These are phyloP conservation scores for Nymphalis io DNA, from an alignment of 1,140 invertebrate genomes.

Conservation along the genomic window DNA sequence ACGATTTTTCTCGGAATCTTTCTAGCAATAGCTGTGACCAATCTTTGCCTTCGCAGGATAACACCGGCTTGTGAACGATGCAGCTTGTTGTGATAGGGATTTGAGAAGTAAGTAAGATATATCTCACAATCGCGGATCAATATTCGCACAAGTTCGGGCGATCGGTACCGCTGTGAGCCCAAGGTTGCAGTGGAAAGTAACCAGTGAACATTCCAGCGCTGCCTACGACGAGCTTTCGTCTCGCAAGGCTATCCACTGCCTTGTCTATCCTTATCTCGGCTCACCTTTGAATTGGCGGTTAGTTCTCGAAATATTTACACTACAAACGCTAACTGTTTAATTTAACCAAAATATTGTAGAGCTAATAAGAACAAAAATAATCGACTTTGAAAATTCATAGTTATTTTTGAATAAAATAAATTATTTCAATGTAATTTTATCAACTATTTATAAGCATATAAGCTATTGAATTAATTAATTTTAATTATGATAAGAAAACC, in stretches of 20 bases:
- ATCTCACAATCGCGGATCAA: constrained; percentile 36
- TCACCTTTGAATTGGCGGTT: constrained; percentile 46
- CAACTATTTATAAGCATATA: no score
- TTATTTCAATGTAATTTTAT: no score
- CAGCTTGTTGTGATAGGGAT: neutral
- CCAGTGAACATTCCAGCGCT: constrained; percentile 52
- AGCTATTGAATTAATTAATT: no score
- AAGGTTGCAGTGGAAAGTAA: constrained; percentile 68
- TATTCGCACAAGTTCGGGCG: constrained; percentile 58
- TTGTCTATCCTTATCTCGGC: constrained; percentile 45
- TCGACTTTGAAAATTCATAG: no score
- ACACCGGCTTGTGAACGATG: neutral
- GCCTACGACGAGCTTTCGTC: constrained; percentile 58
- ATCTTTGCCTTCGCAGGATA: neutral
- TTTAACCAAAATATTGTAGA: neutral
- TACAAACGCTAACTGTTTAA: constrained; percentile 13
- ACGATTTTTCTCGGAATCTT: no score
- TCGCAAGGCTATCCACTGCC: constrained; percentile 58
- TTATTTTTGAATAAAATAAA: no score
- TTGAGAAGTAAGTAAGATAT: constrained; percentile 33
- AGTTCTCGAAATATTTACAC: constrained; percentile 46
- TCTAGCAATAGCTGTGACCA: no score
- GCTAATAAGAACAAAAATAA: no score
- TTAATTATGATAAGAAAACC: no score
- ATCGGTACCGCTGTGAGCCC: constrained; percentile 46